Conservation (phyloP, 2,888 invertebrate genomes). For the Megaustenia siamemsis region DNA sequence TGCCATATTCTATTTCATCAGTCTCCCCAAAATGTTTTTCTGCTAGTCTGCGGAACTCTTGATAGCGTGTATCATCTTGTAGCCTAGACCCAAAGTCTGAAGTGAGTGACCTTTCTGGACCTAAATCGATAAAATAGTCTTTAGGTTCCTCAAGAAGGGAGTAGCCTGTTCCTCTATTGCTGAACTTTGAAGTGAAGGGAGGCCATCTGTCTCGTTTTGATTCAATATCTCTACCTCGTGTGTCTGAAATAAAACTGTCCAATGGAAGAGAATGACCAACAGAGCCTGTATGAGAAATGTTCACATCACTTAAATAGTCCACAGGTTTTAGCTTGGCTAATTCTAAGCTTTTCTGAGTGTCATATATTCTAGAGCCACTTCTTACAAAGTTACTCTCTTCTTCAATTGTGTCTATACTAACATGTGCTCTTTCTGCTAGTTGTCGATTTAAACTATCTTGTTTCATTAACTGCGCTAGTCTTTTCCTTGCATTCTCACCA, state of each 20-base stretch:
- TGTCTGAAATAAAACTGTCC: slow-evolving; percentile 5
- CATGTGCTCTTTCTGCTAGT: not conserved
- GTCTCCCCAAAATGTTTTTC: slow-evolving; percentile 46
- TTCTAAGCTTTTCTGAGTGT: slow-evolving; percentile 34
- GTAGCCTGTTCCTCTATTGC: slow-evolving; percentile 2
- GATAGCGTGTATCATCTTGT: slow-evolving; percentile 10
- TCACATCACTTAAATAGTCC: not conserved
- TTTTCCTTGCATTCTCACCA: slow-evolving; percentile 27
- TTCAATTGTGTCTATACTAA: slow-evolving; percentile 29
- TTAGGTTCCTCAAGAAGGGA: not conserved
- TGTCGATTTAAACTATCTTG: not conserved
- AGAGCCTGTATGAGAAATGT: not conserved
- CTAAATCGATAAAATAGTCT: not conserved
- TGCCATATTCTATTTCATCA: not conserved
- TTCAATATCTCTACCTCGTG: slow-evolving; percentile 9
- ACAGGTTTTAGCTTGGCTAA: slow-evolving; percentile 16
- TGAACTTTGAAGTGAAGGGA: not conserved
- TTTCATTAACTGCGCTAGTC: slow-evolving; percentile 40
- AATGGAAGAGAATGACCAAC: not conserved
- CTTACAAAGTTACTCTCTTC: slow-evolving; percentile 21
- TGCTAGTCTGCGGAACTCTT: slow-evolving; percentile 31
- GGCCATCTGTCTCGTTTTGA: not conserved
- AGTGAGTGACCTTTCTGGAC: not conserved
- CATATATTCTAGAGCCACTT: slow-evolving; percentile 34
- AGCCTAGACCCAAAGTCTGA: slow-evolving; percentile 18